phyloP scores from a whole-genome alignment of 2,888 invertebrate genomes.

The Globia sparganii region DNA sequence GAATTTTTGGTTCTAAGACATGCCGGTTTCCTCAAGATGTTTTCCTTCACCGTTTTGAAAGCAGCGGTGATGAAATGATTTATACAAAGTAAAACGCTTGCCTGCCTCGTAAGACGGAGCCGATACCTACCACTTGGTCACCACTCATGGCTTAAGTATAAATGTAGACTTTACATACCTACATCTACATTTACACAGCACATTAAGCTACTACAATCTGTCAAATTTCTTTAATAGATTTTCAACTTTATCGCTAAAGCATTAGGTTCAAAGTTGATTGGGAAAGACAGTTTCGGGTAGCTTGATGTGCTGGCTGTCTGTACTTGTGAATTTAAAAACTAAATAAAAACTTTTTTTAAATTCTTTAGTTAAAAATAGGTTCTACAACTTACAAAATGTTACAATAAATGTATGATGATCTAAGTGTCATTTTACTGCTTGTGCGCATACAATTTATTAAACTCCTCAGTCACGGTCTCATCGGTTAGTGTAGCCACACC shows the following conservation, averaged over 20 bases:
- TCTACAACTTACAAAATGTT: background rate
- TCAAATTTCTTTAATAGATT: too few relatives aligned
- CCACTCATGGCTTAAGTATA: too few relatives aligned
- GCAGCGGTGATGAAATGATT: background rate
- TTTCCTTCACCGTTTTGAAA: background rate
- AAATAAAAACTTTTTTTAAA: background rate
- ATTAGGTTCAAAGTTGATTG: too few relatives aligned
- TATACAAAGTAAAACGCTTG: background rate
- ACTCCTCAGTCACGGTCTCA: background rate
- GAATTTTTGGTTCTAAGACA: background rate
- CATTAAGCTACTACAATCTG: too few relatives aligned
- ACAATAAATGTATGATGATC: background rate
- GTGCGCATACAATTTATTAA: background rate
- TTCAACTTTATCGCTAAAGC: too few relatives aligned
- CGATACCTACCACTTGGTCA: too few relatives aligned
- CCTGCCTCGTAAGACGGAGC: background rate
- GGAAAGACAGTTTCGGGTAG: too few relatives aligned
- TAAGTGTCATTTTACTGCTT: background rate
- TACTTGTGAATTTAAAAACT: background rate
- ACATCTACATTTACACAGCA: too few relatives aligned
- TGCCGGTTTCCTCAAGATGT: background rate
- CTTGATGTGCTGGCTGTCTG: too few relatives aligned
- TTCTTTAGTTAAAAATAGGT: too few relatives aligned
- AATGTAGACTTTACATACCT: too few relatives aligned
- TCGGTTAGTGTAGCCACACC: background rate